Evolutionary conservation across 2,888 invertebrate species (phyloP).

Genomic region (Idaea straminata): DNA sequence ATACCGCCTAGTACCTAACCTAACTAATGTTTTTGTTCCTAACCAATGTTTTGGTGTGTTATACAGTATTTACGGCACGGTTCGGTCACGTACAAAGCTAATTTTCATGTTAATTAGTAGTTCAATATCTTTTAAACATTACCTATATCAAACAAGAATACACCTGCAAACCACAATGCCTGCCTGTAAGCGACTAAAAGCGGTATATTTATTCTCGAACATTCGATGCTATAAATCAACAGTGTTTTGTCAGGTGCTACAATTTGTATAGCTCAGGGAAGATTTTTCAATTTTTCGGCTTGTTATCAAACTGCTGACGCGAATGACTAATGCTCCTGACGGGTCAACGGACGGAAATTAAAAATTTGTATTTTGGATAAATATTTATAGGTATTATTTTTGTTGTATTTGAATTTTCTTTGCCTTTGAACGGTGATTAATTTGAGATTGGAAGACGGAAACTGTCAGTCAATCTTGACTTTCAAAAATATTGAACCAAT

Average conservation of each 20-base stretch:
- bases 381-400: neutral
- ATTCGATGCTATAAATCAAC: constrained; percentile 55
- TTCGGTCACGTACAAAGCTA: no score
- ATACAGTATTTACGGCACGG: no score
- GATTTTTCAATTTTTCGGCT: constrained; percentile 40
- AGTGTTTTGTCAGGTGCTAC: constrained; percentile 57
- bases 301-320: constrained; percentile 16
- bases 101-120: no score
- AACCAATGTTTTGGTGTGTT: no score
- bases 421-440: neutral
- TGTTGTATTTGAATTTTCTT: neutral
- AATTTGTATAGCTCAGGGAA: constrained; percentile 50
- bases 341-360: constrained; percentile 18
- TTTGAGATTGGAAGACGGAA: constrained; percentile 1
- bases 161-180: neutral
- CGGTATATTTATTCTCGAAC: constrained; percentile 50
- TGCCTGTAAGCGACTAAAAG: constrained; percentile 32
- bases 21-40: no score
- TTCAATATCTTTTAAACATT: neutral
- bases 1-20: no score
- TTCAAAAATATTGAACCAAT: constrained; percentile 3
- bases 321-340: constrained; percentile 22
- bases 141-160: neutral
- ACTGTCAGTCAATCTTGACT: neutral
- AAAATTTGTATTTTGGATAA: constrained; percentile 10